phyloP scores from a whole-genome alignment of 1,140 invertebrate species.

The Philaenus spumarius region DNA sequence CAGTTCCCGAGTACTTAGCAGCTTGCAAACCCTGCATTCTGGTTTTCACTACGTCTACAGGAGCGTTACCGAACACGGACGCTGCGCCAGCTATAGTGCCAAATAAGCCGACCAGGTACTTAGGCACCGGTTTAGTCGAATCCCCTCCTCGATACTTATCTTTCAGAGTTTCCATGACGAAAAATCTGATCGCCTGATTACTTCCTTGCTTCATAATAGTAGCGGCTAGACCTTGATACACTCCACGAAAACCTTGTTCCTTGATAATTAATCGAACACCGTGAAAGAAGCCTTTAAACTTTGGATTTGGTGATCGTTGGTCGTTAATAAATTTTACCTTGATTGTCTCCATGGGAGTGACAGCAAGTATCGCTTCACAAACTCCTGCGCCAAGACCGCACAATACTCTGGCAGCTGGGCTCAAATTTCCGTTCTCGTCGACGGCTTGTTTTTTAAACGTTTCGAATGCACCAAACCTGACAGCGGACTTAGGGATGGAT shows the following conservation, averaged over 20 bases:
- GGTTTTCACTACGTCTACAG: slow-evolving; percentile 99
- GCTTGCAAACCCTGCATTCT: slow-evolving; percentile 98
- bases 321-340: slow-evolving; percentile 99
- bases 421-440: slow-evolving; percentile 74
- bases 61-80: slow-evolving; percentile 95
- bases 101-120: slow-evolving; percentile 60
- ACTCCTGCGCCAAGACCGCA: slow-evolving; percentile 95
- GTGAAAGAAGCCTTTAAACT: not conserved
- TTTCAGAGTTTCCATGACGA: slow-evolving; percentile 93
- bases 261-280: slow-evolving; percentile 20
- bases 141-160: slow-evolving; percentile 87
- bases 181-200: slow-evolving; percentile 98
- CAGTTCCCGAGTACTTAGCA: slow-evolving; percentile 92
- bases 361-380: slow-evolving; percentile 89
- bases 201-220: slow-evolving; percentile 98
- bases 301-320: slow-evolving; percentile 77
- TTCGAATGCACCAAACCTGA: slow-evolving; percentile 98
- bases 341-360: slow-evolving; percentile 99
- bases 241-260: slow-evolving; percentile 69
- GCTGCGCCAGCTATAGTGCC: slow-evolving; percentile 89
- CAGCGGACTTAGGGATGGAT: slow-evolving; percentile 95
- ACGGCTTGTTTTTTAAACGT: slow-evolving; percentile 73
- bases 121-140: slow-evolving; percentile 72
- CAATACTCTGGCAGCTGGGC: slow-evolving; percentile 63
- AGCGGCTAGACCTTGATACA: slow-evolving; percentile 91